phyloP scores from a whole-genome alignment of 2,797 vertebrate genomes.

The Chelonia mydas region DNA sequence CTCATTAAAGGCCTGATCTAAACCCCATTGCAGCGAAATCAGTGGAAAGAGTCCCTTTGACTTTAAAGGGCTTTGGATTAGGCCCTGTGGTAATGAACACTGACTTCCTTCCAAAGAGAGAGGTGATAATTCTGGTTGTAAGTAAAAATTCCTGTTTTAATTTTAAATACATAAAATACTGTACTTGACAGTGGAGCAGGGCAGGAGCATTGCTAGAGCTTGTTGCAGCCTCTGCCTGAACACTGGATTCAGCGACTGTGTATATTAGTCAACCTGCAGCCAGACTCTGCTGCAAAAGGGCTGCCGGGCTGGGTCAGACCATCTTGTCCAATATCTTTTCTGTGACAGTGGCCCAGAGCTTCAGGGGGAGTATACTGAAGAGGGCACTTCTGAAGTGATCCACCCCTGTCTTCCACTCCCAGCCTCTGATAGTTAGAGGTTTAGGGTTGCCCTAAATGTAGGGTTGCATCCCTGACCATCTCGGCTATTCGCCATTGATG shows the following conservation, averaged over 20 bases:
- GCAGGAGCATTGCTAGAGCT: background rate
- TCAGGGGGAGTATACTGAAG: background rate
- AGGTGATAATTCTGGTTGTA: background rate
- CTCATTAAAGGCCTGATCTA: background rate
- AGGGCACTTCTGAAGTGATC: background rate
- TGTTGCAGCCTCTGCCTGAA: background rate
- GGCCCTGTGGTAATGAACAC: slow-evolving; percentile 37
- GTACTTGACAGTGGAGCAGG: background rate
- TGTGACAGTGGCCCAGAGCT: background rate
- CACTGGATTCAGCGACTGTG: background rate
- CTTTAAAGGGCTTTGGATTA: slow-evolving; percentile 30
- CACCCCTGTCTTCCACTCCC: background rate
- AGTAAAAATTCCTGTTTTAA: slow-evolving; percentile 49
- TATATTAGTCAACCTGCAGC: background rate
- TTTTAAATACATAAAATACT: background rate
- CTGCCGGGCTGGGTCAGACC: background rate
- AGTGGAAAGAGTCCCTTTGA: background rate
- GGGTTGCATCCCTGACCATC: background rate
- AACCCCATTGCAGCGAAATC: background rate
- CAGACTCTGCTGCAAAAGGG: background rate
- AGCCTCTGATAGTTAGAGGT: background rate
- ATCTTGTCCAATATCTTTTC: background rate
- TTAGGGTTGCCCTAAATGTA: background rate
- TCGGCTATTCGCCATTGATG: background rate
- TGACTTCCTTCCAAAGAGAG: slow-evolving; percentile 25